Base-by-base conservation (phyloP, 2,797 vertebrate species). In the Pangasius larnaudii region DNA sequence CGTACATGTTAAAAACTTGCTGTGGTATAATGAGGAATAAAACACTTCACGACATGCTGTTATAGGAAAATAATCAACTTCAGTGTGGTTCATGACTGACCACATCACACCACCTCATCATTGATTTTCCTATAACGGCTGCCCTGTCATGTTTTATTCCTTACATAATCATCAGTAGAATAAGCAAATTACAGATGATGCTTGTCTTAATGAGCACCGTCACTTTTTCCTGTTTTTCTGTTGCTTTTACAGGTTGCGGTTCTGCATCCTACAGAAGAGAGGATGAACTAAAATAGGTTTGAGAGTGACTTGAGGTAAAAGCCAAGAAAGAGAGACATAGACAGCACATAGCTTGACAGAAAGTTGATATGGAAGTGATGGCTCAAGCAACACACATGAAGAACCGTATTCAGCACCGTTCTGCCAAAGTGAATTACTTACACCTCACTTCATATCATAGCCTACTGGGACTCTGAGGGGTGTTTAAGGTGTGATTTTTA, bases 221-320 rank as follows among this genome's bases (percentile, higher is more conserved):
- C 16, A 30, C n/a, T 22, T 84, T 65, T 61, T 24, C 42, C 46
- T 24, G 27, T 58, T 91, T 90, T 42, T 93, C 90, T 86, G 49
- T 92, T 69, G 88, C 33, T 85, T 92, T 88, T 81, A 74, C 89
- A 99, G 98, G 92, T 95, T 96, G 0, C 95, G 97, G 58, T 98
- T 96, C 91, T 96, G 96, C 93, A 93, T 96, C 92, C 93, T 96
- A 53, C 92, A 93, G 91, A 95, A 93, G 93, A 94, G 91, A 91
- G 92, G 90, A 90, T 84, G 56, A 72, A 27, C 69, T 72, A 42
- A 85, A 74, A 85, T 33, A 71, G 22, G n/a, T 83, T 49, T 59
- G 18, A 53, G 42, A 39, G 24, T 36, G 58, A 71, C 19, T 33
- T n/a, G 59, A 81, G 18, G 24, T 61, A 78, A 59, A 7, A 36